These are phyloP conservation scores for Polia nebulosa DNA, from an alignment of 2,888 invertebrate species.

Conservation along the genomic window DNA sequence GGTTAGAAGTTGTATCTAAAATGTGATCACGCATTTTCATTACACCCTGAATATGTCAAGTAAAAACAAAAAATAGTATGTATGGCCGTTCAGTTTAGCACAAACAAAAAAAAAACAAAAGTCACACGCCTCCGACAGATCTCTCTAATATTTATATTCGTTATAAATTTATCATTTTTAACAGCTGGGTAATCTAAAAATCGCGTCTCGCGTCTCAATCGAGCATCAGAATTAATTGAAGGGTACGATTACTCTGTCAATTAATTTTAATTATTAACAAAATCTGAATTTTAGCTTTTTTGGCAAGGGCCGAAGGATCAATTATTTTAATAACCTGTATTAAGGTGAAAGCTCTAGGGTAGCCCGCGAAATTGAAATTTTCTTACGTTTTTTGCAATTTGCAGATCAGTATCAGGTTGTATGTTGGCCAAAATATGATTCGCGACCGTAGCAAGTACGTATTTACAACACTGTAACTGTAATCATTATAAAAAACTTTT, in stretches of 20 bases:
- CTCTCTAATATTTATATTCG: not conserved
- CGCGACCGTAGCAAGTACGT: no score
- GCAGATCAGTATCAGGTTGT: no score
- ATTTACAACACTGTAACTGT: no score
- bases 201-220: not conserved
- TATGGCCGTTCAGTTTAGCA: not conserved
- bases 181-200: not conserved
- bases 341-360: no score
- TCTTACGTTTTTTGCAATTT: no score
- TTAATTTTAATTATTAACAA: not conserved
- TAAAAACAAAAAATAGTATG: not conserved
- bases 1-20: no score
- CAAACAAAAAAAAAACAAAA: no score
- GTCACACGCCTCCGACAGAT: not conserved
- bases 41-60: no score
- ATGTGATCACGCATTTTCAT: no score
- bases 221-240: not conserved
- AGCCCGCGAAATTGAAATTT: no score
- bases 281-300: not conserved
- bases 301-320: not conserved
- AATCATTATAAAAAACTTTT: no score
- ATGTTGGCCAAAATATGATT: no score
- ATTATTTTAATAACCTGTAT: slow-evolving; percentile 3
- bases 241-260: not conserved
- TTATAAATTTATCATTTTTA: slow-evolving; percentile 7